Evolutionary conservation across 2,797 vertebrate genomes (phyloP), one percentile per base, ranked within the genome.

Genomic region (Falco naumanni): DNA sequence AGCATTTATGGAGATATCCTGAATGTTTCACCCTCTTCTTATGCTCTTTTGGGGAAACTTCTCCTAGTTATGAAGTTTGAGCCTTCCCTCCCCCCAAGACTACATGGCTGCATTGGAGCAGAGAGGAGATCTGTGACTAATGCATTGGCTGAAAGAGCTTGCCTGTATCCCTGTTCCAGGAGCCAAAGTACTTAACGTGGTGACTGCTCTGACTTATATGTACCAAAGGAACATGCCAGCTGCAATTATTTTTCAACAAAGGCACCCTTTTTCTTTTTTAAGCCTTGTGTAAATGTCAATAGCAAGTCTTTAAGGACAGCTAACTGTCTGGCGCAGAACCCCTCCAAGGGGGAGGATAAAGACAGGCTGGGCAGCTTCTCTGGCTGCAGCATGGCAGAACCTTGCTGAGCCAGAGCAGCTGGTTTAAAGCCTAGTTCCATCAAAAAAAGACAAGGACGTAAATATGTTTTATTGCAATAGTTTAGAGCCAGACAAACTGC

Each of bases 221-320:
- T 87, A 82, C 92, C 71, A 63, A 83, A 85, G 75, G 21, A 93
- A 85, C 82, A 68, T 2, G 84, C 94, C 95, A 97, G 57, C 41
- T 85, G 78, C 92, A 87, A 74, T 96, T 80, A 87, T 83, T 89
- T 94, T 85, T 92, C 57, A 91, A 92, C 96, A 97, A 94, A 95
- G 92, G 83, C 60, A 64, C 71, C 22, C 2, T 96, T 94, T 87
- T 87, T 70, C 41, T 87, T 88, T 88, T 82, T 77, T 33, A 81
- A 88, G 56, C 31, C 80, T 68, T 71, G 84, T 91, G 72, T 90
- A 93, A 96, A 95, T 61, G 89, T 89, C 90, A 96, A 57, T 89
- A 94, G 50, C 64, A 37, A 70, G 53, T 64, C 41, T 61, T 71
- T 89, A 80, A 70, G 82, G 72, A 83, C 48, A 57, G 53, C 87